Base-by-base conservation (phyloP, 1,140 invertebrate species). In the Drosophila carrolli region DNA sequence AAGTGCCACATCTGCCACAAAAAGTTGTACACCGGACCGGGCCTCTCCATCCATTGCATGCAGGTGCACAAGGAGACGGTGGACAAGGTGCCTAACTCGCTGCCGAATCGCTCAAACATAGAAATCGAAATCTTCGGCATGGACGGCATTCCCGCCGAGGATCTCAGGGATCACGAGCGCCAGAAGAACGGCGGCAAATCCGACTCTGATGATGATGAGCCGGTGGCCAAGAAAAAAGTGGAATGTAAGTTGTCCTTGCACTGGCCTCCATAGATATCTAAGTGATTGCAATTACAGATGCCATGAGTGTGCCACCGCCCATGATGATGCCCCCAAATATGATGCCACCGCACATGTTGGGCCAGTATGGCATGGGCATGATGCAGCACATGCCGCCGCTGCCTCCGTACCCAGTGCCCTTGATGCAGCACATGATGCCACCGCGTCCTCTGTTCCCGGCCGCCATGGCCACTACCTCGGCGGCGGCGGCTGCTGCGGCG, bases 41-140 rank as follows among this genome's bases (percentile, higher is more conserved):
- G 98, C 37, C 94, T 99, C 53, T 98, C 98, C 75, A 99, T 99
- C 94, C 99, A 99, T 93, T 99, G 99, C 93, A 99, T 99, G 98
- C 99, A 99, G 95, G 99, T 99, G 53, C 99, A 99, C 93, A 99
- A 99, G 94, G 99, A 99, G 94, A 98, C 98, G 58, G 98, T 99
- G 92, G 99, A 99, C 93, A 99, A 99, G 95, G 98, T 99, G 91
- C 99, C 99, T 73, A 99, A 99, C 94, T 98, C 99, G 60, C 94
- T 99, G 82, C 98, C 98, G 77, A 98, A 98, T 94, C 95, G 98
- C 93, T 98, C 98, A 89, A 99, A 99, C 94, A 98, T 99, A 92
- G 98, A 99, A 94, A 98, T 99, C 93, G 99, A 99, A 95, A 99
- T 99, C 90, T 99, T 99, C 95, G 99, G 99, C 79, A 99, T 99